These are phyloP conservation scores for Caligus rogercresseyi DNA, from an alignment of 1,140 invertebrate genomes.

Conservation along the genomic window DNA sequence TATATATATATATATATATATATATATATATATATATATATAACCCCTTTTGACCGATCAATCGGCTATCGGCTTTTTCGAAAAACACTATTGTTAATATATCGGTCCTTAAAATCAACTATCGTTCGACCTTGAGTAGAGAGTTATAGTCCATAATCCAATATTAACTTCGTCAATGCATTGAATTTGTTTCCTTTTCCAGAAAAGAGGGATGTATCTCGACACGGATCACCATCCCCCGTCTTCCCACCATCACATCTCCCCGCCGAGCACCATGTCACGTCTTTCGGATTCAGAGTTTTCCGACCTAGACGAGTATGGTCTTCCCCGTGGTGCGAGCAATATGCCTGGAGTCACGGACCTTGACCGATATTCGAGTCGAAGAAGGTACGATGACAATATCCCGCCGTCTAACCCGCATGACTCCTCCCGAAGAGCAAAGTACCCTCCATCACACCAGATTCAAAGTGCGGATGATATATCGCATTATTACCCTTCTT, in stretches of 20 bases:
- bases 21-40: no score
- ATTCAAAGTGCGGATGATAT: background rate
- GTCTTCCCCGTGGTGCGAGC: constrained; percentile 30
- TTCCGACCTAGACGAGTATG: constrained; percentile 68
- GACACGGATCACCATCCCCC: constrained; percentile 32
- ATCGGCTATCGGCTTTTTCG: no score
- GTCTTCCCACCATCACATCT: constrained; percentile 62
- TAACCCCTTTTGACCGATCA: no score
- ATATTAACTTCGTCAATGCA: no score
- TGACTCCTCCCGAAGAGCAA: constrained; percentile 20
- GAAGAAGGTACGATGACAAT: background rate
- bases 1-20: no score
- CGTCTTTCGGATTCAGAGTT: constrained; percentile 56
- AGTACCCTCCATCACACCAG: constrained; percentile 13
- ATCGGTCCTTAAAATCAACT: no score
- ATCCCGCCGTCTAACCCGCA: background rate
- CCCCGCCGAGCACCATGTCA: constrained; percentile 66
- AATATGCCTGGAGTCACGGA: constrained; percentile 1
- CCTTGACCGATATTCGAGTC: constrained; percentile 2
- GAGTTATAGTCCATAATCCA: no score
- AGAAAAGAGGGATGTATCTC: constrained; percentile 27
- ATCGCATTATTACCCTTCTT: background rate
- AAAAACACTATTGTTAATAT: no score
- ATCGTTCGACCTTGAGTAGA: no score
- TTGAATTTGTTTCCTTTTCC: no score